Percentiles rank a stretch among this genome's conserved stretches.
Conservation (phyloP, 2,113 vertebrate species). For the Malurus elegans region DNA sequence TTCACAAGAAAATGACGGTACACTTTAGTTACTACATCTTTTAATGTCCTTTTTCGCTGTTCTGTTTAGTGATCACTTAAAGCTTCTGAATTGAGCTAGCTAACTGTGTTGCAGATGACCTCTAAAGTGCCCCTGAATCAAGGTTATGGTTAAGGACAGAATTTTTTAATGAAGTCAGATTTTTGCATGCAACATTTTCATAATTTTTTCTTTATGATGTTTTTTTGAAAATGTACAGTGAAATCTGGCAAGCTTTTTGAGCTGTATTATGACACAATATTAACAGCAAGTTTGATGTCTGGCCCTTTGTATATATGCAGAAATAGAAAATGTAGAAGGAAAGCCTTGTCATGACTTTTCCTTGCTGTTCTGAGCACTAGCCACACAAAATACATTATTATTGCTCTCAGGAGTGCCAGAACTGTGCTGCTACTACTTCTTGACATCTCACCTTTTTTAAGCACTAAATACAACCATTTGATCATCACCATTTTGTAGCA, state of each 20-base stretch:
- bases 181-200: background rate
- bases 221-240: background rate
- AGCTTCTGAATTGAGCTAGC: background rate
- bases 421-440: background rate
- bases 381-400: background rate
- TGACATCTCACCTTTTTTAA: background rate
- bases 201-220: background rate
- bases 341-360: background rate
- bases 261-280: background rate
- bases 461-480: background rate
- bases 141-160: background rate
- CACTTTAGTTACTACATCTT: background rate
- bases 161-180: no score
- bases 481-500: background rate
- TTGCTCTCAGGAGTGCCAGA: background rate
- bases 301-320: background rate
- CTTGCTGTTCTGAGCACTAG: background rate
- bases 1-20: background rate
- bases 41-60: background rate
- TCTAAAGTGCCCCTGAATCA: background rate
- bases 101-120: background rate
- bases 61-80: background rate
- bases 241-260: background rate
- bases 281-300: background rate
- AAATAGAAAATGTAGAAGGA: background rate